Base-by-base conservation (phyloP, 2,113 vertebrate species). In the Strigops habroptila region DNA sequence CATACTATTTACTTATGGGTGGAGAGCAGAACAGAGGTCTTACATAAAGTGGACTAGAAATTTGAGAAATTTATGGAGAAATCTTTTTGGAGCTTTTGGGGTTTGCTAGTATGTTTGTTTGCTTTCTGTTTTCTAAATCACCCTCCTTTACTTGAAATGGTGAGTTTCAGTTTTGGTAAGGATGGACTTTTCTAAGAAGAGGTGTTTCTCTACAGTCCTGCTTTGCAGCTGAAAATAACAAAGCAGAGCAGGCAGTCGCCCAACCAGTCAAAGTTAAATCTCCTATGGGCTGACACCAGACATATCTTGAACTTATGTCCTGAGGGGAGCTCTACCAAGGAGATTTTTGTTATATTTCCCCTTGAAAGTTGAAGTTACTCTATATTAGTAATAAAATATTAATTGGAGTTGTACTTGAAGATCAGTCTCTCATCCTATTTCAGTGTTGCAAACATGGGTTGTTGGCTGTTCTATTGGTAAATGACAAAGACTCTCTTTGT, bases 21-120 rank as follows among this genome's bases (percentile, higher is more conserved):
- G 27, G 16, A 68, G 49, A 94, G 62, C 17, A 16, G 23, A 88
- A 76, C 31, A 53, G 37, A 75, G 3, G 19, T 73, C n/a, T 81
- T 27, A 59, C 0, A 1, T 53, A 65, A 76, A 81, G 41, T 0
- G 0, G 15, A 37, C 41, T n/a, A 67, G 17, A 41, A 67, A 86
- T 70, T 88, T 84, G 51, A 43, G 33, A 21, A 79, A 33, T 22
- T 0, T 64, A 33, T 21, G 62, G 18, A 44, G 35, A 77, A 35
- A 73, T 22, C 2, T 76, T 41, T 80, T 17, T 27, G 5, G 17
- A 67, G 14, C 1, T 46, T 92, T 89, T 70, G 5, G 2, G 5
- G 8, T 88, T 60, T 74, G 28, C 12, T 80, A 77, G 44, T n/a
- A 24, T 41, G 12, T 63, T 60, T 53, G 9, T 65, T 88, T 41